These are phyloP conservation scores for Drosophila acutilabella DNA, from an alignment of 2,888 invertebrate species.

Conservation along the genomic window DNA sequence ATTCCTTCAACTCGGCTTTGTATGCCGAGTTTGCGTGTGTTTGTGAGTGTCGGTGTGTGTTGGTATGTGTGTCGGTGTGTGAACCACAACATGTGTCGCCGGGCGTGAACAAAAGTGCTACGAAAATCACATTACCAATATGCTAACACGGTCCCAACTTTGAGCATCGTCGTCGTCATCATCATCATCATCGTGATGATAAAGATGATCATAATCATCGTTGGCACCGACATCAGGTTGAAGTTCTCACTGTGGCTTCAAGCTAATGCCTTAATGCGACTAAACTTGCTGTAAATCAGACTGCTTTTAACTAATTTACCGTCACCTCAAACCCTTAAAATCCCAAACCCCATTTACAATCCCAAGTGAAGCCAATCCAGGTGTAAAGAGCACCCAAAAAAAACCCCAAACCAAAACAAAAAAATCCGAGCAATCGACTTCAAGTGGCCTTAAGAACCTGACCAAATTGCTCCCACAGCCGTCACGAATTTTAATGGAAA, in stretches of 20 bases:
- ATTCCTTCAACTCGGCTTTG: constrained; percentile 36
- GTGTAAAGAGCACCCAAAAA: constrained; percentile 37
- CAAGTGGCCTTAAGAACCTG: constrained; percentile 54
- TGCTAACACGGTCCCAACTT: constrained; percentile 49
- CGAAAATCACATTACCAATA: constrained; percentile 75
- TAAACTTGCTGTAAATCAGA: constrained; percentile 72
- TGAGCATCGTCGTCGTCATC: constrained; percentile 42
- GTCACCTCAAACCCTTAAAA: constrained; percentile 32
- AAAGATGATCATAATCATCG: background rate
- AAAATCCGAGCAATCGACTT: constrained; percentile 56
- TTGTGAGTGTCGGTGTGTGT: constrained; percentile 14
- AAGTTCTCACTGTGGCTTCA: constrained; percentile 14
- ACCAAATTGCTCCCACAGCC: constrained; percentile 44
- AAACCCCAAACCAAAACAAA: too few species aligned
- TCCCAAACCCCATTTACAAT: background rate
- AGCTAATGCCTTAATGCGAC: constrained; percentile 75
- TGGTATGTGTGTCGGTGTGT: constrained; percentile 48
- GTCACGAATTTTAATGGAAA: constrained; percentile 63
- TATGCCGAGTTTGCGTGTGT: background rate
- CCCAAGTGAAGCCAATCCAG: constrained; percentile 26
- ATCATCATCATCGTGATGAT: constrained; percentile 24
- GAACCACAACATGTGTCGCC: constrained; percentile 78
- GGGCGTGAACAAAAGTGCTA: constrained; percentile 77
- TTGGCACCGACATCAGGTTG: background rate
- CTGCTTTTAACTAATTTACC: constrained; percentile 73